phyloP scores from a whole-genome alignment of 2,888 invertebrate genomes.

The Mystacides longicornis region DNA sequence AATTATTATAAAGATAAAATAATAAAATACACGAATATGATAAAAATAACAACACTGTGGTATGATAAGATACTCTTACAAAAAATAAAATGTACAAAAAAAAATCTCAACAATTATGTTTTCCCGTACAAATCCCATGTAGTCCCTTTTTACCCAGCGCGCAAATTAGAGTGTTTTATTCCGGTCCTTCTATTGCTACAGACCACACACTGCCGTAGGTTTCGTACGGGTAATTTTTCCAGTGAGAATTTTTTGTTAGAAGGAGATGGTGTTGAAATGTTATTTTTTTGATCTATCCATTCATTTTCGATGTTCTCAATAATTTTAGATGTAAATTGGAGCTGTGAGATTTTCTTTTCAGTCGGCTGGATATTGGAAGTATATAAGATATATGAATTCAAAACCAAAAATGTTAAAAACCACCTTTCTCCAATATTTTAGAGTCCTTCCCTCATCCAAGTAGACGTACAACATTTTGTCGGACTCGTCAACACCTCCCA shows the following conservation, averaged over 20 bases:
- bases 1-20: neutral
- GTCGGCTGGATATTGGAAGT: too few relatives aligned
- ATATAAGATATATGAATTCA: too few relatives aligned
- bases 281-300: slow-evolving; percentile 8
- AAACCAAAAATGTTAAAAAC: too few relatives aligned
- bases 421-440: slow-evolving; percentile 29
- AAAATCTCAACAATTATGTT: neutral
- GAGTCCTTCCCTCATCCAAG: slow-evolving; percentile 28
- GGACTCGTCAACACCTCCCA: too few relatives aligned
- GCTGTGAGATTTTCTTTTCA: too few relatives aligned
- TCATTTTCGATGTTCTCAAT: neutral
- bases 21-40: neutral
- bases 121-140: slow-evolving; percentile 1
- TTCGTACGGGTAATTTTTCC: slow-evolving; percentile 6
- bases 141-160: slow-evolving; percentile 1
- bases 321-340: too few relatives aligned
- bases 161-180: neutral
- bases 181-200: neutral
- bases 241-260: neutral
- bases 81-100: neutral
- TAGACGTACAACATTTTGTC: too few relatives aligned
- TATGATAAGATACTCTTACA: neutral
- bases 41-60: neutral
- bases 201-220: slow-evolving; percentile 5
- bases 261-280: neutral